Conservation (phyloP, 2,888 invertebrate genomes). For the Acronicta psi region DNA sequence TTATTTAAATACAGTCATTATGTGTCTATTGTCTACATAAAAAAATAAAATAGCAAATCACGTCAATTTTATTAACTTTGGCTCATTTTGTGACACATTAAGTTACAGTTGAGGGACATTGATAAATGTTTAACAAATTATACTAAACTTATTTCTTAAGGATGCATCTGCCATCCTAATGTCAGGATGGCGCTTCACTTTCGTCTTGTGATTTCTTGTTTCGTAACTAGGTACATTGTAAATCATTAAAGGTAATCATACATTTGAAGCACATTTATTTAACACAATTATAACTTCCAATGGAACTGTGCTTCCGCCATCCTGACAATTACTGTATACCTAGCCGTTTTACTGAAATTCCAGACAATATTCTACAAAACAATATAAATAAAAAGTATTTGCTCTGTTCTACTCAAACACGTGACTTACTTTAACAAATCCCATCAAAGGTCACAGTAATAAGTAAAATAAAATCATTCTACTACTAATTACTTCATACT, state of each 20-base stretch:
- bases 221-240: slow-evolving; percentile 13
- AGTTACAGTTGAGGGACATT: slow-evolving; percentile 24
- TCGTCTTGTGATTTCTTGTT: slow-evolving; percentile 17
- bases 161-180: slow-evolving; percentile 43
- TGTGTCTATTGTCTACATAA: neutral
- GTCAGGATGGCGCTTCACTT: slow-evolving; percentile 31
- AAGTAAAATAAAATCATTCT: slow-evolving; percentile 42
- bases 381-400: slow-evolving; percentile 35
- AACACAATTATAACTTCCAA: slow-evolving; percentile 29
- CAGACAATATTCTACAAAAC: slow-evolving; percentile 36
- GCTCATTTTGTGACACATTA: slow-evolving; percentile 34
- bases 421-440: slow-evolving; percentile 35
- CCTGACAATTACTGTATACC: slow-evolving; percentile 27
- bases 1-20: too few relatives aligned
- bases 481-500: slow-evolving; percentile 46
- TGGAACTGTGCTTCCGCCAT: slow-evolving; percentile 30
- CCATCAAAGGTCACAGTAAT: slow-evolving; percentile 36
- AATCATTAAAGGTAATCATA: slow-evolving; percentile 31
- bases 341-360: slow-evolving; percentile 41
- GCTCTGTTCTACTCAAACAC: slow-evolving; percentile 30
- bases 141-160: slow-evolving; percentile 41
- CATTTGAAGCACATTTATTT: slow-evolving; percentile 12
- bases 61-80: slow-evolving; percentile 41
- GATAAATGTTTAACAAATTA: slow-evolving; percentile 29
- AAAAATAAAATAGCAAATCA: slow-evolving; percentile 35